Evolutionary conservation across 1,140 invertebrate genomes (phyloP).

Genomic region (Augochlora pura): DNA sequence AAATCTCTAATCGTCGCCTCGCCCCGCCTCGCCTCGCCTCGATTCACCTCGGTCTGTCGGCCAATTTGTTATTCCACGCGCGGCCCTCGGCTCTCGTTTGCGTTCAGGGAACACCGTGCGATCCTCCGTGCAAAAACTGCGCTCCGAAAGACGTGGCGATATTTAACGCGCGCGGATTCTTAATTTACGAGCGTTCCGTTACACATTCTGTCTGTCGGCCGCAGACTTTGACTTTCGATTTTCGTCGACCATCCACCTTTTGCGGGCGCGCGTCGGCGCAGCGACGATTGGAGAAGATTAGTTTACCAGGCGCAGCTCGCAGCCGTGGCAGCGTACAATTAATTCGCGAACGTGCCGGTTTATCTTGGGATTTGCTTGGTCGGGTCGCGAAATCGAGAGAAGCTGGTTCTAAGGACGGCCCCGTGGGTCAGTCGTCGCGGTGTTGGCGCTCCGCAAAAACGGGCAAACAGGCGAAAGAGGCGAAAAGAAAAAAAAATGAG

Average conservation of each 20-base stretch:
- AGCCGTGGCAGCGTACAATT: too few species aligned
- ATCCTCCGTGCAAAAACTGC: conserved; percentile 15
- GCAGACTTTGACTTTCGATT: too few species aligned
- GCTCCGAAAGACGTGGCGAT: neutral
- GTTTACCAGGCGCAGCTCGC: too few species aligned
- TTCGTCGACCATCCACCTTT: too few species aligned
- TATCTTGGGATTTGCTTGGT: neutral
- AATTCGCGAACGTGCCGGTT: neutral
- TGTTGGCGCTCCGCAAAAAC: neutral
- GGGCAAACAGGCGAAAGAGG: neutral
- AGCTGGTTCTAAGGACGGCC: conserved; percentile 39
- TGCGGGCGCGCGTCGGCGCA: too few species aligned
- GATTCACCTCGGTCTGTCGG: conserved; percentile 5
- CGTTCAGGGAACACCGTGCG: neutral
- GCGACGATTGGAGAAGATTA: too few species aligned
- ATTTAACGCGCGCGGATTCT: conserved; percentile 19
- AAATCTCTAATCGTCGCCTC: conserved; percentile 21
- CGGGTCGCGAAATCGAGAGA: conserved; percentile 29
- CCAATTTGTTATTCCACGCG: conserved; percentile 35
- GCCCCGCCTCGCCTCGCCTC: too few species aligned
- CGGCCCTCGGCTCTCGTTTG: neutral
- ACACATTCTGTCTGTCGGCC: neutral
- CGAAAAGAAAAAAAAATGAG: neutral
- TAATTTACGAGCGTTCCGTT: neutral
- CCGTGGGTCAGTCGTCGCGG: conserved; percentile 12